Base-by-base conservation (phyloP, 2,888 invertebrate genomes). In the Hololepta plana region DNA sequence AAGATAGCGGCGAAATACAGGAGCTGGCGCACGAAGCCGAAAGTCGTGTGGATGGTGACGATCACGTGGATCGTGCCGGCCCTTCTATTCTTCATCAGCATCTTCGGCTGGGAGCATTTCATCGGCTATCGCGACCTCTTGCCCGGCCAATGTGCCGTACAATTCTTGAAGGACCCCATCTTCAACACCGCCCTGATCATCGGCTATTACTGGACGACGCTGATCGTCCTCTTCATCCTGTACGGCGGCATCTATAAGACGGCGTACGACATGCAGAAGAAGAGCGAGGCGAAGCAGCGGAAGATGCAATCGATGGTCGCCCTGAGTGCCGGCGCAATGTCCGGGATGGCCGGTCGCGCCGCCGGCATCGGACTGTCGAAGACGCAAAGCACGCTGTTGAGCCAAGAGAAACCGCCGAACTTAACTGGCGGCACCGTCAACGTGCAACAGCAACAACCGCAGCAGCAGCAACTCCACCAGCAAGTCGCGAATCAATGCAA, bases 91-190 rank as follows among this genome's bases (percentile, higher is more conserved):
- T 96, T 96, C 56, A 88, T 90, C 37, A 90, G 91, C 35, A 96
- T 99, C 39, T 93, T 98, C 47, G 96, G 96, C 21, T 98, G 96
- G 93, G 95, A 95, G 49, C 90, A 91, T 52, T 96, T 96, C 47
- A 81, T 38, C 8, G 39, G 95, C 11, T 81, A 76, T 46, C 64
- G 93, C 32, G 87, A 91, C 41, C 62, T 93, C 27, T 59, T 71
- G 40, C 81, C 82, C 8, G 82, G 82, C 2, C 77, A 87, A 54
- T 96, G 95, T 49, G 81, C 87, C 29, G 95, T 96, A 9, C 95
- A 96, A 56, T 98, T 98, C 57, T 67, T 96, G 33, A 91, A 91
- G 53, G 90, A 96, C 53, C 90, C 95, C 1, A 72, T 93, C 27
- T 95, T 98, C 53, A 96, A 96, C 52, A 93, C 95, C 38, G 82